Conservation (phyloP, 2,113 vertebrate species). For the Bufo gargarizans region DNA sequence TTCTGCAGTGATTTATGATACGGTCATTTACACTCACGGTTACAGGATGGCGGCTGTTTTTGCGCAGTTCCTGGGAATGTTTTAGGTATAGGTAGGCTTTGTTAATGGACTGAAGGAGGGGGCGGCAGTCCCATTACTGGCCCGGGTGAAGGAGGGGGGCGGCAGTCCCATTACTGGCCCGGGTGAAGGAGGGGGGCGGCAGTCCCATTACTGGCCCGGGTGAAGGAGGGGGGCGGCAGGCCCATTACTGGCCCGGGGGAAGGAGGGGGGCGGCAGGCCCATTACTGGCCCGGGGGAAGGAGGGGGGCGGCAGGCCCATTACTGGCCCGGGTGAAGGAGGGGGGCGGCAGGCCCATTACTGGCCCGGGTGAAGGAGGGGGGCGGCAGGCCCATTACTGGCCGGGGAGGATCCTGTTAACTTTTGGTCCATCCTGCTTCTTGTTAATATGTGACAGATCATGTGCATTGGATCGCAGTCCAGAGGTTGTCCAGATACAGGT, state of each 20-base stretch:
- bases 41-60: background rate
- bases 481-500: background rate
- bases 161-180: too few species aligned
- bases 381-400: too few species aligned
- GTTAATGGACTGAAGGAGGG: background rate
- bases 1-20: background rate
- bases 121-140: background rate
- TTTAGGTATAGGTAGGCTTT: background rate
- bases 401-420: background rate
- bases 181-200: too few species aligned
- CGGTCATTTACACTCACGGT: background rate
- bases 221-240: too few species aligned
- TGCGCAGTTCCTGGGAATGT: background rate
- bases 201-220: too few species aligned
- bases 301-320: too few species aligned
- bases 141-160: too few species aligned
- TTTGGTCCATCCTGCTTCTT: background rate
- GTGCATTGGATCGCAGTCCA: background rate
- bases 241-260: too few species aligned
- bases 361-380: too few species aligned
- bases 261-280: too few species aligned
- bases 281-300: too few species aligned
- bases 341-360: background rate
- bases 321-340: too few species aligned
- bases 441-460: slow-evolving; percentile 5